Conservation (phyloP, 2,888 invertebrate genomes). For the Nipponacmea schrenckii region DNA sequence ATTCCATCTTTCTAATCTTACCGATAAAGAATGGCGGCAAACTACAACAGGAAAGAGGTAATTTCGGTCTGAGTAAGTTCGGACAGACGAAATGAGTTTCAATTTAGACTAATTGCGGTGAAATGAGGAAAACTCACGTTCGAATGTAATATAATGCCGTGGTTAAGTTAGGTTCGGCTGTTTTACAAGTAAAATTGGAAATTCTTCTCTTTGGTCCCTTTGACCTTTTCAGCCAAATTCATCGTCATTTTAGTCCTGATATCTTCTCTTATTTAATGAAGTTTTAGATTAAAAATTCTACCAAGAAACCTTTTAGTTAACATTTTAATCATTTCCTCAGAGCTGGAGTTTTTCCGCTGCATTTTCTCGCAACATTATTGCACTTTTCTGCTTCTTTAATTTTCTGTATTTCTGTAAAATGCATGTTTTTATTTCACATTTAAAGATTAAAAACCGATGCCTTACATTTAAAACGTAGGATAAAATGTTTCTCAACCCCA, state of each 20-base stretch:
- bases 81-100: slow-evolving; percentile 30
- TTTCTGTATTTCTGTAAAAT: background rate
- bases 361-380: background rate
- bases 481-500: too few species aligned
- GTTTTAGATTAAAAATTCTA: background rate
- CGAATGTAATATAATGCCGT: slow-evolving; percentile 20
- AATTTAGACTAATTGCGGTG: slow-evolving; percentile 30
- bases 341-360: background rate
- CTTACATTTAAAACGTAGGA: too few species aligned
- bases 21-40: slow-evolving; percentile 15
- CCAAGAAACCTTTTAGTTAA: slow-evolving; percentile 3
- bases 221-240: slow-evolving; percentile 6
- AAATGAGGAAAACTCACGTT: slow-evolving; percentile 20
- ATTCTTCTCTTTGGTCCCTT: slow-evolving; percentile 15
- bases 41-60: slow-evolving; percentile 26
- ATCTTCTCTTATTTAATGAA: slow-evolving; percentile 2
- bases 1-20: slow-evolving; percentile 8
- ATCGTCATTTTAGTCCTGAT: background rate
- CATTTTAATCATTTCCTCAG: background rate
- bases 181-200: slow-evolving; percentile 30
- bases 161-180: slow-evolving; percentile 13
- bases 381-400: slow-evolving; percentile 6
- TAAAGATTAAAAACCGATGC: too few species aligned
- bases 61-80: slow-evolving; percentile 23
- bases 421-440: too few species aligned